Evolutionary conservation across 2,888 invertebrate species (phyloP).

Genomic region (Standfussiana lucernea): DNA sequence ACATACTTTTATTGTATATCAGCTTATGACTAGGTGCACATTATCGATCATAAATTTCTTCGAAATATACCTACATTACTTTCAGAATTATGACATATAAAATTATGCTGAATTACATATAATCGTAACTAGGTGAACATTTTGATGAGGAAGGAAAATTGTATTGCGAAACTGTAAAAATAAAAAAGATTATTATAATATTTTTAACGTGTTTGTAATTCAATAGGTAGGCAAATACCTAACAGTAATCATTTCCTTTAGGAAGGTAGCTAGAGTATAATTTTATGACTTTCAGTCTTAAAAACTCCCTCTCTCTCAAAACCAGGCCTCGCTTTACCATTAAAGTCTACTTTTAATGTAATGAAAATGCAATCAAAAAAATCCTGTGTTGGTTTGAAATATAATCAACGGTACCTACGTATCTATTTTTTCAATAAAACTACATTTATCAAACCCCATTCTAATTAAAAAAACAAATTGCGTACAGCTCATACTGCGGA

Average conservation of each 20-base stretch:
- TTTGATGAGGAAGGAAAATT: conserved; percentile 66
- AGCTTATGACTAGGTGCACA: neutral
- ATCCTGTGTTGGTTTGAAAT: neutral
- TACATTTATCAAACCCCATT: neutral
- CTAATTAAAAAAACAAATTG: conserved; percentile 14
- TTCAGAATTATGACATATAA: neutral
- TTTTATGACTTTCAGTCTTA: neutral
- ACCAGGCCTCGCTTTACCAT: neutral
- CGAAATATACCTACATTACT: neutral
- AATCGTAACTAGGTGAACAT: conserved; percentile 38
- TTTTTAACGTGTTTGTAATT: neutral
- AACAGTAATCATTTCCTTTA: neutral
- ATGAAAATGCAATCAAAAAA: neutral
- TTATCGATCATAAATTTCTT: neutral
- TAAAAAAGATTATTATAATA: conserved; percentile 3
- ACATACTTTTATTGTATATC: no score
- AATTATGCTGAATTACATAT: conserved; percentile 31
- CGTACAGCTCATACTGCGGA: conserved; percentile 24
- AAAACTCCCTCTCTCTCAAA: neutral
- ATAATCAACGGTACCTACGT: neutral
- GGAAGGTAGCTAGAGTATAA: neutral
- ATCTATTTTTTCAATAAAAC: neutral
- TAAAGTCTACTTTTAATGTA: neutral
- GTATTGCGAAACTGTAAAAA: conserved; percentile 41
- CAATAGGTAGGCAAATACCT: neutral